Conservation (phyloP, 2,888 invertebrate genomes). For the Galeopsomyia nigrocyanea region DNA sequence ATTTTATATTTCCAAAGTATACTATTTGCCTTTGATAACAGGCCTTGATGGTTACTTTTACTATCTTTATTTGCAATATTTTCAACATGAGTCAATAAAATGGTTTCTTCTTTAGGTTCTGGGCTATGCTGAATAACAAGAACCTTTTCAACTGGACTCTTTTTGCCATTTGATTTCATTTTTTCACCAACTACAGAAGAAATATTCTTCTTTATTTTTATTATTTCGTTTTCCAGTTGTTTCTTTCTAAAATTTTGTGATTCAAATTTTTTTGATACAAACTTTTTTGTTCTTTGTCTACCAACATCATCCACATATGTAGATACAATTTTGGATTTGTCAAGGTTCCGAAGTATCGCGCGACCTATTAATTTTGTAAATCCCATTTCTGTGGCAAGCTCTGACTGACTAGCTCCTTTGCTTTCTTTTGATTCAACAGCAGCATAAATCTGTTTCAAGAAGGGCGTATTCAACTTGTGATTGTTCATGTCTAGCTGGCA, state of each 20-base stretch:
- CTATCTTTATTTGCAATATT: not conserved
- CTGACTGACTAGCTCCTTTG: slow-evolving; percentile 71
- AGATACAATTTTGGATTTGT: slow-evolving; percentile 67
- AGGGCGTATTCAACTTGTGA: slow-evolving; percentile 60
- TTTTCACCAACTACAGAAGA: slow-evolving; percentile 37
- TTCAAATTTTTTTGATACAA: slow-evolving; percentile 64
- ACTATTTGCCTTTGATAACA: slow-evolving; percentile 45
- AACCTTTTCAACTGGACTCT: not conserved
- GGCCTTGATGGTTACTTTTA: not conserved
- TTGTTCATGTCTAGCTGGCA: slow-evolving; percentile 55
- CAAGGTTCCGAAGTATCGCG: slow-evolving; percentile 69
- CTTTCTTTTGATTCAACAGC: slow-evolving; percentile 70
- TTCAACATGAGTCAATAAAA: not conserved
- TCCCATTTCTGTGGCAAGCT: slow-evolving; percentile 67
- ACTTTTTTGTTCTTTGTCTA: slow-evolving; percentile 71
- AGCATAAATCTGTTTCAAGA: slow-evolving; percentile 70
- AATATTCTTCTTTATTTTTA: slow-evolving; percentile 60
- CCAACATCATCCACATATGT: slow-evolving; percentile 72
- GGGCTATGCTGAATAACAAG: not conserved
- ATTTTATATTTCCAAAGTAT: slow-evolving; percentile 55
- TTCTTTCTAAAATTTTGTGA: slow-evolving; percentile 59
- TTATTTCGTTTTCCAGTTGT: slow-evolving; percentile 61
- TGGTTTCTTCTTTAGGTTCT: slow-evolving; percentile 5
- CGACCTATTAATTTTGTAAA: slow-evolving; percentile 69
- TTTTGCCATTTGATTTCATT: slow-evolving; percentile 2